Conservation (phyloP, 92 coral and sea anemone species). For the Nematostella vectensis region DNA sequence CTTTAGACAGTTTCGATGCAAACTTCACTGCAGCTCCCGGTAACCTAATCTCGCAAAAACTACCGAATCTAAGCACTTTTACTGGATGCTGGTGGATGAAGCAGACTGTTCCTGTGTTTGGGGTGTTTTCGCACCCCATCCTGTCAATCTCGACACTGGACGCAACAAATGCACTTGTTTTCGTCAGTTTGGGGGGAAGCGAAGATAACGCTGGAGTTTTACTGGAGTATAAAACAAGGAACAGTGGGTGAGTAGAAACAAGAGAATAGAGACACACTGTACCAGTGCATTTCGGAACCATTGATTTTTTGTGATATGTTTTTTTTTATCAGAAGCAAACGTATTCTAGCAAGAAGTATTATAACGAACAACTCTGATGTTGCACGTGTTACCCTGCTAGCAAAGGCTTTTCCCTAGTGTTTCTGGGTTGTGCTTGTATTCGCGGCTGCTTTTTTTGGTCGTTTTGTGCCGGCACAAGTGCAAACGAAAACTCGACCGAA, state of each 20-base stretch:
- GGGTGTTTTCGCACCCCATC: conserved; percentile 3
- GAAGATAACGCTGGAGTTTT: not conserved
- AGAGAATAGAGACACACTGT: no score
- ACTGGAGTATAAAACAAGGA: not conserved
- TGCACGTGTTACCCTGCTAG: no score
- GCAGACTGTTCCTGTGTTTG: not conserved
- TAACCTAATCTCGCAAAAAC: not conserved
- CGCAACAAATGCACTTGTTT: conserved; percentile 2
- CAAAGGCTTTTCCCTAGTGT: no score
- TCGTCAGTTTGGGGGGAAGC: conserved; percentile 6
- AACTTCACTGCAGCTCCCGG: not conserved
- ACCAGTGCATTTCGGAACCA: no score
- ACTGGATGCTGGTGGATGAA: conserved; percentile 35
- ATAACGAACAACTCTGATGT: no score
- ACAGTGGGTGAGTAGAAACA: conserved; percentile 5
- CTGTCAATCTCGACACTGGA: conserved; percentile 18
- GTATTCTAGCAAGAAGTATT: not conserved
- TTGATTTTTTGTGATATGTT: not conserved
- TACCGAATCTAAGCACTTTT: conserved; percentile 30
- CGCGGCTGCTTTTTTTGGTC: no score
- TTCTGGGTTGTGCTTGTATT: no score
- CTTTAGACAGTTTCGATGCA: not conserved
- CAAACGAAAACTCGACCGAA: not conserved
- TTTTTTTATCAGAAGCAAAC: not conserved
- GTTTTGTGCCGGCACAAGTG: no score